Conservation (phyloP, 2,888 invertebrate species). For the Dermolepida albohirtum region DNA sequence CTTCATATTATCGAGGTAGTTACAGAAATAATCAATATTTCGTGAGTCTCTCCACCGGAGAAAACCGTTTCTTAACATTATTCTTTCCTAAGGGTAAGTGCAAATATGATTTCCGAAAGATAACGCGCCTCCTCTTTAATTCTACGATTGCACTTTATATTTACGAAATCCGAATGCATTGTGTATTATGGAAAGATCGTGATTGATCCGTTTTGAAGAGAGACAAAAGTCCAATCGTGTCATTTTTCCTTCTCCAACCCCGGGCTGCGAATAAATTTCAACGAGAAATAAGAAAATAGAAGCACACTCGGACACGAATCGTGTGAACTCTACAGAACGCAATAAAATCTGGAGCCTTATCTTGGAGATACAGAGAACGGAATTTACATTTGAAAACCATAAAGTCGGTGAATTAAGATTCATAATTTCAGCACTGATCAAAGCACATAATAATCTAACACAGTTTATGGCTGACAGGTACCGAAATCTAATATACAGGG, state of each 20-base stretch:
- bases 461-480: slow-evolving; percentile 30
- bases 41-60: no score
- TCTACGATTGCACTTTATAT: slow-evolving; percentile 2
- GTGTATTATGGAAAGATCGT: slow-evolving; percentile 21
- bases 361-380: not conserved
- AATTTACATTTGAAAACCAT: slow-evolving; percentile 40
- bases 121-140: slow-evolving; percentile 21
- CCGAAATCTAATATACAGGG: slow-evolving; percentile 14
- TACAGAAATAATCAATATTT: no score
- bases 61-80: no score
- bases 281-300: slow-evolving; percentile 32
- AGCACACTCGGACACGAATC: slow-evolving; percentile 30
- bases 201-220: slow-evolving; percentile 28
- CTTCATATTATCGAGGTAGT: no score
- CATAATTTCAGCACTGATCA: slow-evolving; percentile 40
- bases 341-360: slow-evolving; percentile 37
- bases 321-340: slow-evolving; percentile 35
- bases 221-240: slow-evolving; percentile 27
- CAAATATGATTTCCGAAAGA: no score
- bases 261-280: slow-evolving; percentile 32
- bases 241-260: slow-evolving; percentile 21
- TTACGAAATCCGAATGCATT: slow-evolving; percentile 8
- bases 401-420: slow-evolving; percentile 36
- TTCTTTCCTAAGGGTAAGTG: no score
- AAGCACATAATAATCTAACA: slow-evolving; percentile 38